phyloP scores from a whole-genome alignment of 2,888 invertebrate genomes.

The Cryptus viduatorius region DNA sequence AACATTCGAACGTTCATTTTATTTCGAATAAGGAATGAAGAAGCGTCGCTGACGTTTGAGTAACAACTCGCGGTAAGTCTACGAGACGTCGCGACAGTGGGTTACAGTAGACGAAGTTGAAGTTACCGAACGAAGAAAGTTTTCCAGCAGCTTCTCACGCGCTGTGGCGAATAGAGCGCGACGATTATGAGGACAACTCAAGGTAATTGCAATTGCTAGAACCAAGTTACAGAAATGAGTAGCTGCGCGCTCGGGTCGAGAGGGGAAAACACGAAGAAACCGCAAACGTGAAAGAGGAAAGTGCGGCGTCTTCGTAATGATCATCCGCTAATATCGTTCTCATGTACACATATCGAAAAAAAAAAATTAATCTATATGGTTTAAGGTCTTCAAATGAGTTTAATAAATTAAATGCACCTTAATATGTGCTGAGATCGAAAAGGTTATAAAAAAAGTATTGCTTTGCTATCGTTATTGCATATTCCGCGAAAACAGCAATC shows the following conservation, averaged over 20 bases:
- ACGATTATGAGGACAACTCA: slow-evolving; percentile 21
- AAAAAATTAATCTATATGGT: background rate
- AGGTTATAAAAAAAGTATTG: too few relatives aligned
- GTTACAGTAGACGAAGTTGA: slow-evolving; percentile 9
- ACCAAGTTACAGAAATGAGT: slow-evolving; percentile 14
- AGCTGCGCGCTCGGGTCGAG: background rate
- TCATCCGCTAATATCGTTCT: background rate
- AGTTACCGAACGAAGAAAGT: slow-evolving; percentile 17
- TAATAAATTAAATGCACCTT: too few relatives aligned
- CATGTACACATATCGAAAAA: background rate
- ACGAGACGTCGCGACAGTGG: background rate
- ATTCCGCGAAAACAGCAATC: too few relatives aligned
- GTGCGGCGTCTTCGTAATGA: slow-evolving; percentile 1
- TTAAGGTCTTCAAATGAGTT: too few relatives aligned
- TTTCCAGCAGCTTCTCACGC: slow-evolving; percentile 1
- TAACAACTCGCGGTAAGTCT: background rate
- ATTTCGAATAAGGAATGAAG: background rate
- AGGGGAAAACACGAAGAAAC: slow-evolving; percentile 1
- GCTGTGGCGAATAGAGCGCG: slow-evolving; percentile 7
- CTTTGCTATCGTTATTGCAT: too few relatives aligned
- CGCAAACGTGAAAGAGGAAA: background rate
- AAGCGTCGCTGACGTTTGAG: slow-evolving; percentile 5
- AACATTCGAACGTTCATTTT: background rate
- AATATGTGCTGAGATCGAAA: too few relatives aligned
- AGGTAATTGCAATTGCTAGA: background rate